Base-by-base conservation (phyloP, 1,140 invertebrate genomes). In the Gryon sp. region DNA sequence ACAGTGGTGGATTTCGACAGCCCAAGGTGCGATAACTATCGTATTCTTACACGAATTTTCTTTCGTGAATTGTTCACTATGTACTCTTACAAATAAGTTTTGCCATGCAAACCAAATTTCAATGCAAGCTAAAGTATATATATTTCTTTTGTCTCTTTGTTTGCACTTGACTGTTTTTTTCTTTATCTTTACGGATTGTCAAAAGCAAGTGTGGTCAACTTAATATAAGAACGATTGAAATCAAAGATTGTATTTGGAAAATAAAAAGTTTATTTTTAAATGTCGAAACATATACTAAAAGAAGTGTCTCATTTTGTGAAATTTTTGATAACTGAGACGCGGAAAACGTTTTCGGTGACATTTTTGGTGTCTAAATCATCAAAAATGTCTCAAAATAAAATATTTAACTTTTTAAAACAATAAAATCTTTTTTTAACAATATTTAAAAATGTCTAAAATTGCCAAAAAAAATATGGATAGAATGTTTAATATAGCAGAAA, bases 1-100 rank as follows among this genome's bases (percentile, higher is more conserved):
- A 90, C 92, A 7, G 91, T 95, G 11, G 93, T 96, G 4, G 95
- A 96, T 87, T 96, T 96, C 83, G 95, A 96, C 87, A 96, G 95
- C 18, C 92, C 95, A 11, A 91, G 95, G 78, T 92, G 86, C 79
- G 57, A 69, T 69, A 53, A 57, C 34, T 24, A 69, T 63, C 63
- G 18, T 63, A 48, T 69, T 69, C 36, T 53, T 62, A 36, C 46
- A 66, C 62, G 32, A 52, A 50, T 20, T 59, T 59, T 55, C 60
- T 52, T 50, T 34, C 41, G 9, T 19, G 15, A 38, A 22, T 48
- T 46, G 22, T 34, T 26, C 6, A 15, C 28, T 11, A 1, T 8
- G 16, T 11, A 18, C 30, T 8, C 28, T 45, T 15, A 15, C 2
- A 69, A 69, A 59, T 30, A 30, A 20, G 32, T 59, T 69, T 59